These are phyloP conservation scores for Ictidomys tridecemlineatus DNA, from an alignment of 2,113 vertebrate species.

Conservation along the genomic window DNA sequence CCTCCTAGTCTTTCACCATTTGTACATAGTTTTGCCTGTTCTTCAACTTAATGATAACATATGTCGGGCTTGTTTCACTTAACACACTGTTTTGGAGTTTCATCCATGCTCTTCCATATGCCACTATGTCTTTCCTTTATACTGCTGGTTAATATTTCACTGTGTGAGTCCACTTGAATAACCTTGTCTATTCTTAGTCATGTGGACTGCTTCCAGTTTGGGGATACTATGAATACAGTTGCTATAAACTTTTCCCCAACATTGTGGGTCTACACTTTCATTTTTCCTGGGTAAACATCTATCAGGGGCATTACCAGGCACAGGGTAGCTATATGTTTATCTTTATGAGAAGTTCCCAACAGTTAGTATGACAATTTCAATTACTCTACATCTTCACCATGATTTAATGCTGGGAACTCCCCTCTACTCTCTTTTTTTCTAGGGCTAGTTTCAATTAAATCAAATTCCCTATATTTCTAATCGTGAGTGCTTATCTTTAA, in stretches of 20 bases:
- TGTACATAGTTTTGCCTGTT: background rate
- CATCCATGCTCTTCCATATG: background rate
- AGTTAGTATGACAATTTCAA: background rate
- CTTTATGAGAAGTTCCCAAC: background rate
- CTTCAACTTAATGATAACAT: background rate
- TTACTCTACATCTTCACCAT: background rate
- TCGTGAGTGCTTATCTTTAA: background rate
- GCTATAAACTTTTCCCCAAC: background rate
- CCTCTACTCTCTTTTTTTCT: background rate
- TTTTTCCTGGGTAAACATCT: conserved; percentile 6
- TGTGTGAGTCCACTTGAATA: background rate
- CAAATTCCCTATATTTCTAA: conserved; percentile 52
- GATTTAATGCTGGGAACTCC: background rate
- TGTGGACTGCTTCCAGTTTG: conserved; percentile 5
- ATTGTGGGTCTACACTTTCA: background rate
- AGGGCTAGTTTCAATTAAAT: background rate
- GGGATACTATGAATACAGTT: background rate
- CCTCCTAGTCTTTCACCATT: background rate
- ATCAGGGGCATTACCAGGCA: background rate
- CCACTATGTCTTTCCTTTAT: too few species aligned
- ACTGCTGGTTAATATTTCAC: background rate
- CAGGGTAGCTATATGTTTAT: background rate
- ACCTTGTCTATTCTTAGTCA: background rate
- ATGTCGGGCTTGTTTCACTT: background rate
- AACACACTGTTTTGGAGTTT: background rate